Conservation (phyloP, 2,888 invertebrate genomes). For the Gibbula magus region DNA sequence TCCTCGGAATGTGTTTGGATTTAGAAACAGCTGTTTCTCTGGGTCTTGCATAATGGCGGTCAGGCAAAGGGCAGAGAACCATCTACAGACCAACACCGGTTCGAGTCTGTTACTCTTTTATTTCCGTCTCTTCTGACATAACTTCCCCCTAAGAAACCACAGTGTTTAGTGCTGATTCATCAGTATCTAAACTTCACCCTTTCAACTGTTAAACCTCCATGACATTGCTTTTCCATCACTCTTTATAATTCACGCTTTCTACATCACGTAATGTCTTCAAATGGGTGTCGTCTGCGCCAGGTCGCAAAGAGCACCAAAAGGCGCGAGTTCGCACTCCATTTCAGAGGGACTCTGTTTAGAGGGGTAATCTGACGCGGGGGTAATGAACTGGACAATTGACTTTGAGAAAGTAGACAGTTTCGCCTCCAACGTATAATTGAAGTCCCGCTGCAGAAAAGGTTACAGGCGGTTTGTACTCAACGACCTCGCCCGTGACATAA, state of each 20-base stretch:
- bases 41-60: conserved; percentile 1
- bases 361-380: conserved; percentile 17
- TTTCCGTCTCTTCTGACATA: too few relatives aligned
- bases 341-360: not conserved
- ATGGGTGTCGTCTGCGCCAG: not conserved
- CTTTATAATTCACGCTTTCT: not conserved
- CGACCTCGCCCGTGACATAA: too few relatives aligned
- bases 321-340: not conserved
- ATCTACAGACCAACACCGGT: not conserved
- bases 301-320: not conserved
- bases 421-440: not conserved
- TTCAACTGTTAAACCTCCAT: too few relatives aligned
- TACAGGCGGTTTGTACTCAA: too few relatives aligned
- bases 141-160: too few relatives aligned
- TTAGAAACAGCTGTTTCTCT: not conserved
- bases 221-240: too few relatives aligned
- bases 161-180: too few relatives aligned
- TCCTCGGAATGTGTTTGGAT: not conserved
- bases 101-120: too few relatives aligned
- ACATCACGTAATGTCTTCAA: not conserved
- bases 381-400: not conserved
- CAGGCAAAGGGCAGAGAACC: not conserved
- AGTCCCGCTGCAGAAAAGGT: not conserved
- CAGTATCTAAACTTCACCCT: too few relatives aligned
- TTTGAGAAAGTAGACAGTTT: not conserved